Percentiles rank a stretch among this genome's conserved stretches.
Evolutionary conservation across 2,113 vertebrate genomes (phyloP).

Genomic region (Ochotona princeps): DNA sequence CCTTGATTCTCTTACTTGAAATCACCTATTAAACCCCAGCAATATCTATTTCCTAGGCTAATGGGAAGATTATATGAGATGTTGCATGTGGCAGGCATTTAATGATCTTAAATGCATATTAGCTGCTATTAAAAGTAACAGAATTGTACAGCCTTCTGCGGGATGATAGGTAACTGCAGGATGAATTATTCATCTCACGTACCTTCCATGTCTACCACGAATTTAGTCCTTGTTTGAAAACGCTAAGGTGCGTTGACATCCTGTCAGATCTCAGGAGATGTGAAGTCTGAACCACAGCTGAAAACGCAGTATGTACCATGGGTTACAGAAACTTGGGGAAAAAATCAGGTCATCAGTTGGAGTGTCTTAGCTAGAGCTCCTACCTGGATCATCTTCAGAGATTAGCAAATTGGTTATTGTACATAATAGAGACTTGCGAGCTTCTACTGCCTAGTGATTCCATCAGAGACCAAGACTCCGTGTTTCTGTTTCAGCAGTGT

Average conservation of each 20-base stretch:
- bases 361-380: background rate
- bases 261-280: background rate
- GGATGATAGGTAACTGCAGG: background rate
- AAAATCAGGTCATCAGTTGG: background rate
- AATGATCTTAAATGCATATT: slow-evolving; percentile 2
- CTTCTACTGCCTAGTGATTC: background rate
- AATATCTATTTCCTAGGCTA: background rate
- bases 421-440: background rate
- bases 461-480: background rate
- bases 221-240: background rate
- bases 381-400: background rate
- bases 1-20: background rate
- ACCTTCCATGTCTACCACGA: background rate
- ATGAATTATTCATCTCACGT: background rate
- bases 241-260: background rate
- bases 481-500: background rate
- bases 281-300: background rate
- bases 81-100: background rate
- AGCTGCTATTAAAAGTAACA: background rate
- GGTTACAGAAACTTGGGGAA: background rate
- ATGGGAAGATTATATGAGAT: background rate
- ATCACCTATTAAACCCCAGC: background rate
- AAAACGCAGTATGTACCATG: background rate
- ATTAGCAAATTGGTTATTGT: slow-evolving; percentile 1
- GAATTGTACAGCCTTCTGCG: background rate